Conservation (phyloP, 2,797 vertebrate species). For the Enteromius viviparus region DNA sequence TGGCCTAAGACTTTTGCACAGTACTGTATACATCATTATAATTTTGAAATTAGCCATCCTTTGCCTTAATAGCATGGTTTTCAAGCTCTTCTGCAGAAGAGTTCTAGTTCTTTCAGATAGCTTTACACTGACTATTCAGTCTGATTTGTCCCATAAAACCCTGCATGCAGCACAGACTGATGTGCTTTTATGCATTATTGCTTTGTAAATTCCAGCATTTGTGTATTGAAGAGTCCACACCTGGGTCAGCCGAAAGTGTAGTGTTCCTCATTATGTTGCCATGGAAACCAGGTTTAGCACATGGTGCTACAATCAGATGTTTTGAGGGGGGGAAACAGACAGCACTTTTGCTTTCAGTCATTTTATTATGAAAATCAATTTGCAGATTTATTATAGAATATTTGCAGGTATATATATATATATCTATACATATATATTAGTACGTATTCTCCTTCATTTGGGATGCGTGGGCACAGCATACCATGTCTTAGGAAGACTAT, state of each 20-base stretch:
- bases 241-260: conserved; percentile 32
- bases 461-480: conserved; percentile 82
- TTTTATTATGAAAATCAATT: conserved; percentile 84
- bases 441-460: conserved; percentile 72
- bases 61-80: not conserved
- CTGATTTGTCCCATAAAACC: not conserved
- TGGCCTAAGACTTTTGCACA: no score
- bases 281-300: conserved; percentile 47
- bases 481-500: conserved; percentile 93
- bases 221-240: conserved; percentile 25
- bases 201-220: conserved; percentile 23
- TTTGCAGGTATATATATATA: conserved; percentile 59
- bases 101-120: not conserved
- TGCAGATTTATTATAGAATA: conserved; percentile 73
- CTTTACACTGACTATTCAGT: not conserved
- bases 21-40: no score
- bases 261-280: conserved; percentile 22
- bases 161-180: not conserved
- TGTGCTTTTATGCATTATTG: not conserved
- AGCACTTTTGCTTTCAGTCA: conserved; percentile 23
- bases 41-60: not conserved
- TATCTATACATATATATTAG: conserved; percentile 31
- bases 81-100: not conserved
- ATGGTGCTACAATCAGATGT: not conserved
- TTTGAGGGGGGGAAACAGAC: not conserved